These are phyloP conservation scores for Omphaloscelis lunosa DNA, from an alignment of 2,888 invertebrate genomes.

Conservation along the genomic window DNA sequence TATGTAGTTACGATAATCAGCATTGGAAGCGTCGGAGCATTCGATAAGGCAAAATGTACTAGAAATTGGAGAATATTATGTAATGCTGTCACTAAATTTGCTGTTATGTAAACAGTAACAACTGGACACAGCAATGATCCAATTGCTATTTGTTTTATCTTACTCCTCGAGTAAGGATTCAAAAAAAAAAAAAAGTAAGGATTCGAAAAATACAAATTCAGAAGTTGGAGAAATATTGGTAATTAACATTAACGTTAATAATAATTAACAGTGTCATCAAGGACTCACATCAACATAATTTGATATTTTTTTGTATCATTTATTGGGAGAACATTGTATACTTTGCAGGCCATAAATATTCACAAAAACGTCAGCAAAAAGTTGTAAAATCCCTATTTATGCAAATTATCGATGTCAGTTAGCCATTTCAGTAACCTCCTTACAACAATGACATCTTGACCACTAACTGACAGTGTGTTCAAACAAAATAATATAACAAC, in stretches of 20 bases:
- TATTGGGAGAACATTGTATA: background rate
- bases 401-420: no score
- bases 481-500: conserved; percentile 47
- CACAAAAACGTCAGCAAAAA: background rate
- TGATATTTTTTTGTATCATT: background rate
- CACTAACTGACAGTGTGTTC: conserved; percentile 23
- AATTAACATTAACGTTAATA: background rate
- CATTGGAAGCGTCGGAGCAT: background rate
- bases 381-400: no score
- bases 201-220: no score
- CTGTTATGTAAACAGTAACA: background rate
- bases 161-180: no score
- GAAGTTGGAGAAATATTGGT: background rate
- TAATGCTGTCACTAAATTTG: background rate
- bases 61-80: conserved; percentile 1
- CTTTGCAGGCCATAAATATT: background rate
- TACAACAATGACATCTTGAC: conserved; percentile 44
- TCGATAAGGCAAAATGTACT: conserved; percentile 2
- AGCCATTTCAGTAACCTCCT: conserved; percentile 49
- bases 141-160: background rate
- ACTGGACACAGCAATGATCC: background rate
- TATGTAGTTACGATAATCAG: background rate
- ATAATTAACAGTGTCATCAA: background rate
- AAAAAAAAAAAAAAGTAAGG: no score
- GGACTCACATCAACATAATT: background rate